A percentile compares a stretch with the other conserved stretches of the same genome.
Evolutionary conservation across 2,113 vertebrate genomes (phyloP).

Genomic region (Ibidorhyncha struthersii): DNA sequence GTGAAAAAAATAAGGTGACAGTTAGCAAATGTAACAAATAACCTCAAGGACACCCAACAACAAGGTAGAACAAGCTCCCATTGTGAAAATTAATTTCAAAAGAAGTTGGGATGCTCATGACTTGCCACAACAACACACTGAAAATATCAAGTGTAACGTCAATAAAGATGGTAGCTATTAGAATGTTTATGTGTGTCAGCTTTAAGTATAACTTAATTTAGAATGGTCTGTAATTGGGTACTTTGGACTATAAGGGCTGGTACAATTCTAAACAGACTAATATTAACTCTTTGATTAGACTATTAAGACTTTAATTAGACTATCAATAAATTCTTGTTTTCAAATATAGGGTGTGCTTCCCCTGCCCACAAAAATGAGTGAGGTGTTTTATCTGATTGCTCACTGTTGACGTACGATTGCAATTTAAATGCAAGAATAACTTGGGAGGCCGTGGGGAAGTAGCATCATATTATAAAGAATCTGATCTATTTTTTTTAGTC

Average conservation of each 20-base stretch:
- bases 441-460: rapidly evolving
- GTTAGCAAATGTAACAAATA: neutral
- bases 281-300: neutral
- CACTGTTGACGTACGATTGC: neutral
- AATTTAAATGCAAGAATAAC: neutral
- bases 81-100: neutral
- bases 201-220: neutral
- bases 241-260: neutral
- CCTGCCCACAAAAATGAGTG: neutral
- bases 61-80: neutral
- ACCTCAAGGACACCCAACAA: neutral
- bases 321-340: neutral
- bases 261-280: neutral
- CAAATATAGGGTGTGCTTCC: neutral
- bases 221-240: neutral
- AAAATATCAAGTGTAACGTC: neutral
- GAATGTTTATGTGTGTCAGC: neutral
- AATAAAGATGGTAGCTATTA: neutral
- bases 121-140: neutral
- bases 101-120: neutral
- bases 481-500: neutral
- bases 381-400: neutral
- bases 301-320: neutral
- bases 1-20: neutral
- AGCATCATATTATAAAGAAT: neutral